Evolutionary conservation across 35 echinoderm and acorn worm genomes (phyloP).

Genomic region (Heliocidaris erythrogramma): DNA sequence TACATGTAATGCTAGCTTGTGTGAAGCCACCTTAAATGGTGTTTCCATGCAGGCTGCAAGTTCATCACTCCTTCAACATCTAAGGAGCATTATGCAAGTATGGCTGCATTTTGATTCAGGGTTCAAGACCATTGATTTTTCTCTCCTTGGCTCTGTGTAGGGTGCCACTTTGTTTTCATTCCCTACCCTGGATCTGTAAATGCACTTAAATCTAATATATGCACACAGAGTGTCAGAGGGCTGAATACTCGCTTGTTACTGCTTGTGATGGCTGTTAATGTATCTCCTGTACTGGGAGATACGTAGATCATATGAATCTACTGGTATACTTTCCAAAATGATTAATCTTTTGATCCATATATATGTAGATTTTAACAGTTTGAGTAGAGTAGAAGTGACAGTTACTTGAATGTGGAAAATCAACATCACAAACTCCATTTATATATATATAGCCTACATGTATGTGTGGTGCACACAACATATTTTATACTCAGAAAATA

Average conservation of each 20-base stretch:
- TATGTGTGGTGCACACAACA: no score
- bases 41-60: neutral
- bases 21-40: no score
- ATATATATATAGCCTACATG: no score
- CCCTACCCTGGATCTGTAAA: neutral
- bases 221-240: neutral
- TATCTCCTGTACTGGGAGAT: neutral
- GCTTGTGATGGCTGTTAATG: neutral
- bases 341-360: no score
- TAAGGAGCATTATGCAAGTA: neutral
- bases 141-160: neutral
- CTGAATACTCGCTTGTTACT: neutral
- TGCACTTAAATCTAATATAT: neutral
- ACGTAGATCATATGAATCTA: no score
- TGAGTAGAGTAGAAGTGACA: no score
- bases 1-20: no score
- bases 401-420: no score
- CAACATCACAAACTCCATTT: no score
- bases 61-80: neutral
- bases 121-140: constrained; percentile 16
- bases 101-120: neutral
- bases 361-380: no score
- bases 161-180: neutral
- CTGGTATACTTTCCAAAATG: no score
- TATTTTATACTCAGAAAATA: no score